Base-by-base conservation (phyloP, 2,113 vertebrate genomes). In the Phrynosoma blainvillii region DNA sequence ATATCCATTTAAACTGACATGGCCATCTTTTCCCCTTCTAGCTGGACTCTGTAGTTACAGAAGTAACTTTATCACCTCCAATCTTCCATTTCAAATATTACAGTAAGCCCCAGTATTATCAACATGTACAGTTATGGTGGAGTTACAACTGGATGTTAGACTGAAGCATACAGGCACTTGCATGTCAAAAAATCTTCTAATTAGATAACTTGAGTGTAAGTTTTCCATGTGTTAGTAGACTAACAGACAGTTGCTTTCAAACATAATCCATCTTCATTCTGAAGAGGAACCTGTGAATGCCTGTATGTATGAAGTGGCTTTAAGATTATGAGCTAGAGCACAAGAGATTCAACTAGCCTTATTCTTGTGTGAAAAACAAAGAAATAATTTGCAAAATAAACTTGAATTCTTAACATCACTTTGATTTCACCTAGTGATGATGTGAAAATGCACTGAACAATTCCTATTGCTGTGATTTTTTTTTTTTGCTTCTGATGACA, bases 401-500 rank as follows among this genome's bases (percentile, higher is more conserved):
- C 81, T 87, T 74, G 36, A 92, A 93, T 91, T 52, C 91, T 88
- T 52, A 77, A 86, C 87, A 88, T 93, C 86, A 92, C 92, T 95
- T 93, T 89, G 85, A 91, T 89, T 77, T 36, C 16, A 40, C 27
- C 42, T 84, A 40, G 9, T 77, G 86, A 91, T 73, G 76, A 90
- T 94, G 86, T 92, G 91, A 95, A 95, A 94, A 96, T 92, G 93
- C 92, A 94, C 91, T 90, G 12, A 91, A 92, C 40, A 66, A 70
- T 90, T 92, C 88, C 91, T 96, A 96, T 95, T 95, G 95, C 94
- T 95, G 90, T 89, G 93, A 93, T 92, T 10, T 18, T 89, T 10
- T 18, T 89, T 93, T 93, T 93, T 94, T 95, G 94, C 92, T 91
- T 94, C 89, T 94, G 92, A 85, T 92, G 92, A 90, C 82, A 87